These are phyloP conservation scores for Plagiodera versicolora DNA, from an alignment of 2,888 invertebrate species.

Conservation along the genomic window DNA sequence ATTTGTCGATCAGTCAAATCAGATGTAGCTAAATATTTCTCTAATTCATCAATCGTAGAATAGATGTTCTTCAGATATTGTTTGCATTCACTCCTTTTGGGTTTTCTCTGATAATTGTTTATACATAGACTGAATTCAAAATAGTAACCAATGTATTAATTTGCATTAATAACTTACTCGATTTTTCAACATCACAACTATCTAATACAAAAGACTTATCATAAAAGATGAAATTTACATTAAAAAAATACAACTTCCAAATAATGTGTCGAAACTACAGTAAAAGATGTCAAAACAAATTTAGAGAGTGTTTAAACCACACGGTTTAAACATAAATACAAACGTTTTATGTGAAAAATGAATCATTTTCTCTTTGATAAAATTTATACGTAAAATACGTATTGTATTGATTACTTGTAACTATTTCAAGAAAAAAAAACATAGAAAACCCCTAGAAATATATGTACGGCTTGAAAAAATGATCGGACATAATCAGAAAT, in stretches of 20 bases:
- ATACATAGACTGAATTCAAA: slow-evolving; percentile 1
- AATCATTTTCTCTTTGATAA: no score
- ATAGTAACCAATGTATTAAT: neutral
- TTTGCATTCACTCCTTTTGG: slow-evolving; percentile 23
- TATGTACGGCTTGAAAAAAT: no score
- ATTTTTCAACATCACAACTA: neutral
- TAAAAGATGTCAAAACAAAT: no score
- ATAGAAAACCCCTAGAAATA: no score
- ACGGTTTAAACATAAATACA: no score
- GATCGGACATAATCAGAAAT: no score
- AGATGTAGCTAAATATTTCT: slow-evolving; percentile 40
- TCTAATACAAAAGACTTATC: neutral
- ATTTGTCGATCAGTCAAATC: slow-evolving; percentile 41
- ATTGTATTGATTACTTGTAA: no score
- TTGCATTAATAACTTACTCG: neutral
- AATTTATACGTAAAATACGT: no score
- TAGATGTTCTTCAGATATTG: slow-evolving; percentile 24
- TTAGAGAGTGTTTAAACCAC: no score
- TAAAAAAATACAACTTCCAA: neutral
- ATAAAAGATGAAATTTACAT: neutral
- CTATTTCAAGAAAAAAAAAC: no score
- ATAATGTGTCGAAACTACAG: neutral
- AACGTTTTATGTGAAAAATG: no score
- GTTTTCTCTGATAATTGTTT: slow-evolving; percentile 16
- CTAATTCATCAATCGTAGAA: slow-evolving; percentile 31